These are phyloP conservation scores for Branchinecta lynchi DNA, from an alignment of 1,140 invertebrate genomes.

Conservation along the genomic window DNA sequence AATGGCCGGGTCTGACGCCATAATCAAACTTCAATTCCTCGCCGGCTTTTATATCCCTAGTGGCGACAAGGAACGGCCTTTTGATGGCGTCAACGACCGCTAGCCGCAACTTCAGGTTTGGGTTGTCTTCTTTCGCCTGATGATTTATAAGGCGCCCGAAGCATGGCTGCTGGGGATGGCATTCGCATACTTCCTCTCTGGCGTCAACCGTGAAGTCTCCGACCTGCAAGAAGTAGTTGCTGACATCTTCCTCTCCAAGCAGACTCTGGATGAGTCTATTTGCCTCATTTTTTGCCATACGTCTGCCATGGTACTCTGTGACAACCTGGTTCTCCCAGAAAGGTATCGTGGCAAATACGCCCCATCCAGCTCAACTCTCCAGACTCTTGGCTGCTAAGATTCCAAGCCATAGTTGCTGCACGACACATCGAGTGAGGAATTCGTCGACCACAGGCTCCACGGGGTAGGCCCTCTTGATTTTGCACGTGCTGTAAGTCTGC, in stretches of 20 bases:
- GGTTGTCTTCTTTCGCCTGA: background rate
- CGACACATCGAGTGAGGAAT: background rate
- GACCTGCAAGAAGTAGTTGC: slow-evolving; percentile 4
- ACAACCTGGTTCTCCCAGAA: slow-evolving; percentile 1
- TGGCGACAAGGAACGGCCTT: slow-evolving; percentile 4
- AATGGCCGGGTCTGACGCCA: slow-evolving; percentile 4
- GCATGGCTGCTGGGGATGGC: background rate
- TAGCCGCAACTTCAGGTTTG: slow-evolving; percentile 5
- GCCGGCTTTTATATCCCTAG: background rate
- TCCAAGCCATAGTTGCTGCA: background rate
- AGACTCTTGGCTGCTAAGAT: background rate
- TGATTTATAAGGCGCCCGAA: background rate
- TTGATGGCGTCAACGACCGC: background rate
- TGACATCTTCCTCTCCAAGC: background rate
- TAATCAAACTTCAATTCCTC: background rate
- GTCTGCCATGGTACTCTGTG: background rate
- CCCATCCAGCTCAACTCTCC: background rate
- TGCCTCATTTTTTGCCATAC: background rate
- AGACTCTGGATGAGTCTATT: background rate
- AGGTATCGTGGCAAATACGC: background rate
- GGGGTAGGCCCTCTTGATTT: slow-evolving; percentile 8
- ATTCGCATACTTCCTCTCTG: too few relatives aligned
- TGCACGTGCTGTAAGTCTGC: background rate
- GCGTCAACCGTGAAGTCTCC: background rate
- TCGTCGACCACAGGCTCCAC: background rate